Evolutionary conservation across 2,797 vertebrate species (phyloP), one percentile per base, ranked within the genome.

Genomic region (Acridotheres tristis): DNA sequence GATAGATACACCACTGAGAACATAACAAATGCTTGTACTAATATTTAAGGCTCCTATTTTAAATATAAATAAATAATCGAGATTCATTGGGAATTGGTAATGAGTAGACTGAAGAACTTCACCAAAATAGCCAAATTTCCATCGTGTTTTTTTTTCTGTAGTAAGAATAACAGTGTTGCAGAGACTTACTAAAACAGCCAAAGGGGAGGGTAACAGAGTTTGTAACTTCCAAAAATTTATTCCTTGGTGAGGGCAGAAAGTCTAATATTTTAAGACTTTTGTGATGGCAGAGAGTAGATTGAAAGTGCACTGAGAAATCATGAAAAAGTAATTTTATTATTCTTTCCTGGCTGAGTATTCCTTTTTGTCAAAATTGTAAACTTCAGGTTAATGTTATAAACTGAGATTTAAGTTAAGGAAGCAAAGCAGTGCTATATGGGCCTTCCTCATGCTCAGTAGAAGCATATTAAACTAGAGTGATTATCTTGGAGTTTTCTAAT

Each of bases 101-200:
- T 61, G 47, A 58, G 59, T 51, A 42, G 38, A 53, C 67, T 75
- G 67, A 36, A 85, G 42, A 61, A 75, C 43, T 22, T 61, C 13
- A 55, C 27, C 7, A 68, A 92, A 54, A 74, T 3, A 88, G 34
- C 15, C 40, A 5, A 23, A 54, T 83, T 74, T 83, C 16, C 62
- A 38, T 21, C 0, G 1, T 30, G 9, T 34, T 0, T 3, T 5
- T n/a, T 66, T 74, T 58, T 16, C 30, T 71, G 23, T 19, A 54
- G 15, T 62, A 67, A 65, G 22, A 85, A 20, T 36, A 68, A 36
- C 11, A 34, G 13, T 23, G 14, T 48, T 89, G 16, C 8, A 55
- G 36, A 62, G 21, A 30, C 4, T 47, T 68, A 38, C 21, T 51
- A 47, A 72, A 45, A 57, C 23, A 75, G 74, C 62, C 59, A 78